These are phyloP conservation scores for Glaucopsyche alexis DNA, from an alignment of 2,888 invertebrate species.

Conservation along the genomic window DNA sequence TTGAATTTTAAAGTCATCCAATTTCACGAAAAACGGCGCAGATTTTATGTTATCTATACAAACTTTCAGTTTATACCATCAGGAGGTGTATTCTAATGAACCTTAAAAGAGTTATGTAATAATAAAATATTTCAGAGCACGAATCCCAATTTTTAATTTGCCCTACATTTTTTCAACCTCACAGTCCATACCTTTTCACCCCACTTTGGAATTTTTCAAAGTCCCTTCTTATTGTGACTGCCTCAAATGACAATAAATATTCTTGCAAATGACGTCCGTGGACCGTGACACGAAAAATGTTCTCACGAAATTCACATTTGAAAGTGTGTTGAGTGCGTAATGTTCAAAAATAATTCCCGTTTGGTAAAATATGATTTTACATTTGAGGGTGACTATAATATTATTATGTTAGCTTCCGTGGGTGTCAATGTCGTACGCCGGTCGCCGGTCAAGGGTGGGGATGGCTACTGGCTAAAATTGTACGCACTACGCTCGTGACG, in stretches of 20 bases:
- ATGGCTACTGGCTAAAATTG: not conserved
- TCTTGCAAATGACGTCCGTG: not conserved
- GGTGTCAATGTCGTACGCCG: constrained; percentile 26
- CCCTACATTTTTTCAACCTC: too few relatives aligned
- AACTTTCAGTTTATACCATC: too few relatives aligned
- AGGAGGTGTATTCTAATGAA: too few relatives aligned
- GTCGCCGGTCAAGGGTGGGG: constrained; percentile 23
- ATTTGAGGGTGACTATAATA: not conserved
- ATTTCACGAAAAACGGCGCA: too few relatives aligned
- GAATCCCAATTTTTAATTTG: too few relatives aligned
- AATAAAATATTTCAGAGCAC: too few relatives aligned
- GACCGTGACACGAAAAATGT: not conserved
- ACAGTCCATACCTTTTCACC: too few relatives aligned
- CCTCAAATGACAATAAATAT: not conserved
- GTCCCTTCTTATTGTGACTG: too few relatives aligned
- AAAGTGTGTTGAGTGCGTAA: constrained; percentile 13
- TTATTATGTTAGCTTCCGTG: constrained; percentile 4
- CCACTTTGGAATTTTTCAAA: too few relatives aligned
- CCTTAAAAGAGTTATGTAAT: too few relatives aligned
- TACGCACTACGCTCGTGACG: not conserved
- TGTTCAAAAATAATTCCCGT: constrained; percentile 26
- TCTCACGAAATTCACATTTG: not conserved
- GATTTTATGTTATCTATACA: too few relatives aligned
- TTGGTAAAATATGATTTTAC: constrained; percentile 17
- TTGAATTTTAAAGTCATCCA: too few relatives aligned